Percentiles rank a stretch among this genome's conserved stretches.
These are phyloP conservation scores for Spizaetus ornatus DNA, from an alignment of 2,113 vertebrate species.

Conservation along the genomic window DNA sequence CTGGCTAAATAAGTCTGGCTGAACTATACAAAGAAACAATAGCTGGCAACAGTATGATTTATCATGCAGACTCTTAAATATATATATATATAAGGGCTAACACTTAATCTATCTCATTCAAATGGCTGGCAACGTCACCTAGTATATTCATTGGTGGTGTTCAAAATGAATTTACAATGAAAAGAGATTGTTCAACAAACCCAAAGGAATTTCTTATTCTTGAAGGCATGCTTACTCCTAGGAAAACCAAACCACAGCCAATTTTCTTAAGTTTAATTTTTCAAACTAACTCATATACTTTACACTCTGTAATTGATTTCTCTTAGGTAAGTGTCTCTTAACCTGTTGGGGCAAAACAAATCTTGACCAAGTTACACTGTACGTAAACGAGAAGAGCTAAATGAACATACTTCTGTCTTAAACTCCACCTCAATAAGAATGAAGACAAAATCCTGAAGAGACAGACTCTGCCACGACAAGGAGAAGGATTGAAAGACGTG, in stretches of 20 bases:
- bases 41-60: not conserved
- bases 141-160: not conserved
- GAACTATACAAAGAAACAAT: not conserved
- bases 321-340: not conserved
- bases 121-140: not conserved
- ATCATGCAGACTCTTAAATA: not conserved
- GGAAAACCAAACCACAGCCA: not conserved
- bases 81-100: not conserved
- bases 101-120: not conserved
- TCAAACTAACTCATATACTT: not conserved
- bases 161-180: not conserved
- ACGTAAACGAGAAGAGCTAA: not conserved
- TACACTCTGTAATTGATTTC: not conserved
- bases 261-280: not conserved
- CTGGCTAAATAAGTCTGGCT: not conserved
- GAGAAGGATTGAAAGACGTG: not conserved
- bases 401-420: not conserved
- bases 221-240: not conserved
- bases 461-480: not conserved
- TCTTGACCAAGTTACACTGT: not conserved
- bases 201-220: not conserved
- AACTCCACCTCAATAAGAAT: not conserved
- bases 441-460: not conserved
- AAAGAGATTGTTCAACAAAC: not conserved
- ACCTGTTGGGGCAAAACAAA: not conserved